phyloP scores from a whole-genome alignment of 1,140 invertebrate genomes.

The Drosophila athabasca region DNA sequence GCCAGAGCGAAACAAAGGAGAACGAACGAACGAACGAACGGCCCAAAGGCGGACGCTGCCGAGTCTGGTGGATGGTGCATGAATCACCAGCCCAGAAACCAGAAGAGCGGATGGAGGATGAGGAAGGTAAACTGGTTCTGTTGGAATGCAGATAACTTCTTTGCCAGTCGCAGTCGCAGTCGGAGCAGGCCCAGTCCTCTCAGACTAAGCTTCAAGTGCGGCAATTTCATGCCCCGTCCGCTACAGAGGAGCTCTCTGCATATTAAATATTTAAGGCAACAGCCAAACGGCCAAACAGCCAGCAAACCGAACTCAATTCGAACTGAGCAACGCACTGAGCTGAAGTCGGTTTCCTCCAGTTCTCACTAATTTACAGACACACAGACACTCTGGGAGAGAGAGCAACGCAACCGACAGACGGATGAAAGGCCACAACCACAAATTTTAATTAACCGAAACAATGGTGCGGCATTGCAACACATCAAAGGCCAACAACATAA shows the following conservation, averaged over 20 bases:
- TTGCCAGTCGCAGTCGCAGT: slow-evolving; percentile 22
- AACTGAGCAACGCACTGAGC: slow-evolving; percentile 8
- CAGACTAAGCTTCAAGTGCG: slow-evolving; percentile 47
- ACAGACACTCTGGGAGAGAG: slow-evolving; percentile 14
- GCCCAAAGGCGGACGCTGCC: slow-evolving; percentile 62
- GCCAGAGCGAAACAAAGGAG: slow-evolving; percentile 32
- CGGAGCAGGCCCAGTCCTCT: slow-evolving; percentile 1
- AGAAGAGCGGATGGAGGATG: slow-evolving; percentile 4
- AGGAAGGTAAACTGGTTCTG: slow-evolving; percentile 53
- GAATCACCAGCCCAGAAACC: slow-evolving; percentile 63
- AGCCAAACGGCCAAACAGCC: slow-evolving; percentile 6
- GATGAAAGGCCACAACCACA: slow-evolving; percentile 57
- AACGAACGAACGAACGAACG: slow-evolving; percentile 16
- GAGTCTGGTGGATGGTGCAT: slow-evolving; percentile 67
- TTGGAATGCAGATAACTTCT: slow-evolving; percentile 73
- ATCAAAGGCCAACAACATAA: slow-evolving; percentile 69
- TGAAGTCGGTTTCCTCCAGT: background rate
- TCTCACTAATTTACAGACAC: slow-evolving; percentile 67
- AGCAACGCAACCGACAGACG: slow-evolving; percentile 5
- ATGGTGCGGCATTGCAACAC: slow-evolving; percentile 61
- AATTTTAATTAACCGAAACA: slow-evolving; percentile 82
- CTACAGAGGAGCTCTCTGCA: slow-evolving; percentile 55
- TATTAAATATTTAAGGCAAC: slow-evolving; percentile 75
- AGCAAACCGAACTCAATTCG: slow-evolving; percentile 17
- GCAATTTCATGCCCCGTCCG: slow-evolving; percentile 58